Evolutionary conservation across 2,888 invertebrate genomes (phyloP), one percentile per base, ranked within the genome.

Genomic region (Drosophila neonasuta): DNA sequence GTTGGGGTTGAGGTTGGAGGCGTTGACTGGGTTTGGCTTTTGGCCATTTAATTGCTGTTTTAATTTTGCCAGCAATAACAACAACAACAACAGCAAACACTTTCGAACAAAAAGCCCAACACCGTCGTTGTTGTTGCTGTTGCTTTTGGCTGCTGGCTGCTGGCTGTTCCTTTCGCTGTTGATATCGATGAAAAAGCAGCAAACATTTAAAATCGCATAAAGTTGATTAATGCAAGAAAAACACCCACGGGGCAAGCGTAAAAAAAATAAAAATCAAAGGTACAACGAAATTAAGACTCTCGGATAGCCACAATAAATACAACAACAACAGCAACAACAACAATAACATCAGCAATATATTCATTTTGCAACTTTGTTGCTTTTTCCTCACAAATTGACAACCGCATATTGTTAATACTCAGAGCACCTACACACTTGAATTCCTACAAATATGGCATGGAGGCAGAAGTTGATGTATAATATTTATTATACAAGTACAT

Each of bases 11-110:
- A 50, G 29, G 24, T 7, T n/a, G 51, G 64, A 46, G 57, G 61
- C 67, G 62, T 45, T 45, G 59, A 41, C 51, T 59, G 64, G 67
- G 71, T 66, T 86, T 86, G 81, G 74, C 84, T 86, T 82, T 86
- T 79, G 84, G 81, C 79, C 81, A 84, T 84, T 86, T 82, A 79
- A 84, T 84, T 82, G 84, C 81, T 84, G 81, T 86, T 86, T 86
- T 86, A 77, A 83, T 86, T 83, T 82, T 55, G 69, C 62, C 76
- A 70, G 64, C 78, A 70, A 52, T 68, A 65, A 60, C 54, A 73
- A 60, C 58, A 73, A 60, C 58, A 64, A 41, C 55, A 58, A 41
- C 60, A 63, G 10, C 45, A 60, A 58, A 15, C 55, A 41, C 41
- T 45, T 55, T 44, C 44, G 44, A 20, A 67, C 52, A 69, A 72